Evolutionary conservation across 2,113 vertebrate genomes (phyloP).

Genomic region (Chaenocephalus aceratus): DNA sequence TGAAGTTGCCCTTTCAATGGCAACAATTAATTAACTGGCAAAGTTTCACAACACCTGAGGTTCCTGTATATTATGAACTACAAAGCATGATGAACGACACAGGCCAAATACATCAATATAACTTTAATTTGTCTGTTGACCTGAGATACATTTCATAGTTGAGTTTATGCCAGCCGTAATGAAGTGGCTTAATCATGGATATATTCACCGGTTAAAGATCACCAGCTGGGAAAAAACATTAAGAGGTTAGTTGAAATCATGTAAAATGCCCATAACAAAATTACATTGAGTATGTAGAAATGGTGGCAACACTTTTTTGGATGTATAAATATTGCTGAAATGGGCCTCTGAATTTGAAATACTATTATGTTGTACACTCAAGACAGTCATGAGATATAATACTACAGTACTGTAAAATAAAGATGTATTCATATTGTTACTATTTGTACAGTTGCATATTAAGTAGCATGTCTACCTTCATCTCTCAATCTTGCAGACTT

Average conservation of each 20-base stretch:
- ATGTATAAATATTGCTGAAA: background rate
- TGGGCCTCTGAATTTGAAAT: background rate
- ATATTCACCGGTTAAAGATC: background rate
- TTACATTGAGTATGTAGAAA: background rate
- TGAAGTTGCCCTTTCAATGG: conserved; percentile 3
- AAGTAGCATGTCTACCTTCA: conserved; percentile 3
- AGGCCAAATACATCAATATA: background rate
- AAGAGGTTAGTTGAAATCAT: background rate
- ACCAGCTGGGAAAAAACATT: background rate
- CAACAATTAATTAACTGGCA: background rate
- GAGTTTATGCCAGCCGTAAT: background rate
- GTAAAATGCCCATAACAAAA: background rate
- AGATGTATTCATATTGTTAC: too few relatives aligned
- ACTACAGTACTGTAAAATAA: too few relatives aligned
- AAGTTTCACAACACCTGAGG: background rate
- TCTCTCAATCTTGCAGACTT: background rate
- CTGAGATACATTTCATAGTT: background rate
- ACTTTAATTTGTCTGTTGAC: too few relatives aligned
- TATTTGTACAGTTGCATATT: background rate
- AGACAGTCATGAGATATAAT: too few relatives aligned
- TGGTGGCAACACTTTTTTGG: background rate
- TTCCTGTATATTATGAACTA: background rate
- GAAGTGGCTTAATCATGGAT: background rate
- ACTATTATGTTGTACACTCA: background rate
- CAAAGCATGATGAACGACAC: background rate